Percentiles rank a stretch among this genome's conserved stretches.
These are phyloP conservation scores for Halocynthia aurantium DNA, from an alignment of 23 tunicate genomes.

Conservation along the genomic window DNA sequence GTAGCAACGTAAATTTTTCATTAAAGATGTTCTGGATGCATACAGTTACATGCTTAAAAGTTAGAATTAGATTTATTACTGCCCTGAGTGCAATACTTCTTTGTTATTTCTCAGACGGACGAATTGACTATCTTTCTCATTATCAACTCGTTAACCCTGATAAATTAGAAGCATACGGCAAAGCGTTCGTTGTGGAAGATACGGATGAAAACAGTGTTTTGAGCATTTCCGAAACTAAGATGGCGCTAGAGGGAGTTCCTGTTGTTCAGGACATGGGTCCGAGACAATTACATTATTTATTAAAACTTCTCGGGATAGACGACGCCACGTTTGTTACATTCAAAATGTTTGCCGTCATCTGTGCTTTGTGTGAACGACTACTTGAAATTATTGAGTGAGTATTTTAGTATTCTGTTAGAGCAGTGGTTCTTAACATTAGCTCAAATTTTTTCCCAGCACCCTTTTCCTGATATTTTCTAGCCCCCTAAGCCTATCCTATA, in stretches of 20 bases:
- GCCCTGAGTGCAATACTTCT: not conserved
- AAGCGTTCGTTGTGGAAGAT: constrained; percentile 86
- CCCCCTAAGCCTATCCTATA: no score
- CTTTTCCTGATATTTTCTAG: no score
- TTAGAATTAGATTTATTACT: no score
- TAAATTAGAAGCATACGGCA: constrained; percentile 69
- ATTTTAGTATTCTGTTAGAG: not conserved
- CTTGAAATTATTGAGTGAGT: constrained; percentile 73
- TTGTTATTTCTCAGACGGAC: constrained; percentile 36
- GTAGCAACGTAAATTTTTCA: no score
- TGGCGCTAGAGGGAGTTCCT: constrained; percentile 79
- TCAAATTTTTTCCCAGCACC: not conserved
- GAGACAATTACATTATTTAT: constrained; percentile 21
- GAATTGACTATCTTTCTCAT: constrained; percentile 73
- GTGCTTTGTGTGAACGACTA: constrained; percentile 66
- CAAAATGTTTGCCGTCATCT: constrained; percentile 83
- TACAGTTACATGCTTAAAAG: not conserved
- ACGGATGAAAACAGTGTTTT: constrained; percentile 60
- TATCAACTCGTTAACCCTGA: constrained; percentile 66
- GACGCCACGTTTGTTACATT: constrained; percentile 74
- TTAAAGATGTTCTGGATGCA: not conserved
- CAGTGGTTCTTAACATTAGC: not conserved
- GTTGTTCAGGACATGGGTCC: constrained; percentile 44
- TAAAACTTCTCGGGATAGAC: constrained; percentile 68
- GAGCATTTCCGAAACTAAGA: constrained; percentile 50